phyloP scores from a whole-genome alignment of 2,888 invertebrate species.

The Neria commutata region DNA sequence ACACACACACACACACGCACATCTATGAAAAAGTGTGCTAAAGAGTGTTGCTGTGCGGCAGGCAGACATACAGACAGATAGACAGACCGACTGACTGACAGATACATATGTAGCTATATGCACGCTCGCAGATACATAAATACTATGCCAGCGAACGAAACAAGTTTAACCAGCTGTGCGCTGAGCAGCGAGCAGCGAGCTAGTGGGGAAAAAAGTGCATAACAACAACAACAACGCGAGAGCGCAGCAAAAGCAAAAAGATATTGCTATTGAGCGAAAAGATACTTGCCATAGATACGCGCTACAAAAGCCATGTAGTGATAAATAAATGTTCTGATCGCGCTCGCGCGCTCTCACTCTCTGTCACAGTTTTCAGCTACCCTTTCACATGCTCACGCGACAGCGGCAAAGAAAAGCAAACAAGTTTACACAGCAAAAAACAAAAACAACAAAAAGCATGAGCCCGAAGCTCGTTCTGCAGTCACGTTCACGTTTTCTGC shows the following conservation, averaged over 20 bases:
- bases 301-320: no score
- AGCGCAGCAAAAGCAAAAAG: not conserved
- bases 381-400: no score
- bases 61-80: not conserved
- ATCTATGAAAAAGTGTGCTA: not conserved
- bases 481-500: no score
- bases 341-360: no score
- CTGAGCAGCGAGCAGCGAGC: not conserved
- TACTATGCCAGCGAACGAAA: no score
- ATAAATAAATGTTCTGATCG: no score
- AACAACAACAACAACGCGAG: not conserved
- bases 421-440: not conserved
- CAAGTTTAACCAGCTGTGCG: slow-evolving; percentile 6
- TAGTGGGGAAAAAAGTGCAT: not conserved
- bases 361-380: no score
- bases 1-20: slow-evolving; percentile 24
- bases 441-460: not conserved
- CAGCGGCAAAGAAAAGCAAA: not conserved
- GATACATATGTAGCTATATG: no score
- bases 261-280: no score
- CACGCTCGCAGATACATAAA: no score
- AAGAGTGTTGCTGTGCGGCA: not conserved
- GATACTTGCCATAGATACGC: no score
- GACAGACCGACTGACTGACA: not conserved
- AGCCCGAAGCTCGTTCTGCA: no score